phyloP scores from a whole-genome alignment of 2,113 vertebrate species.

The Pygathrix nemaeus region DNA sequence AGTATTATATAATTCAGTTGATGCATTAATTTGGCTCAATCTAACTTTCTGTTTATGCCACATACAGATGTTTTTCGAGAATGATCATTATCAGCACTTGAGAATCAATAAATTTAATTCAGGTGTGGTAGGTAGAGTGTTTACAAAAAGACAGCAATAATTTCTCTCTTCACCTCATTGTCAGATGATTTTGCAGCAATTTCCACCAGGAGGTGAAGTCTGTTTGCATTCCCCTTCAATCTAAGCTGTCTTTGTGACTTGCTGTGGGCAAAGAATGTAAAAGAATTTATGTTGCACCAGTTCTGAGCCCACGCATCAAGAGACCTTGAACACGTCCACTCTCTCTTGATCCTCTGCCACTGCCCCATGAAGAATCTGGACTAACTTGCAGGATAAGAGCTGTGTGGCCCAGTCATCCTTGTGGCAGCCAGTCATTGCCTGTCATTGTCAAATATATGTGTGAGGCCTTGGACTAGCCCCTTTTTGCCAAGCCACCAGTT shows the following conservation, averaged over 20 bases:
- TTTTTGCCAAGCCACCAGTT: neutral
- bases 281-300: neutral
- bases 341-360: neutral
- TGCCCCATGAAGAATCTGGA: neutral
- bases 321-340: neutral
- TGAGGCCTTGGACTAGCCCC: neutral
- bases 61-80: neutral
- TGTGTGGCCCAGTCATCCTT: neutral
- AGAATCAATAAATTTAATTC: constrained; percentile 22
- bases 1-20: neutral
- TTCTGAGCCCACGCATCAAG: neutral
- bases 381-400: neutral
- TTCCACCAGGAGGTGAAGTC: neutral
- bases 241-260: neutral
- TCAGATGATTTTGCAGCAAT: neutral
- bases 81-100: neutral
- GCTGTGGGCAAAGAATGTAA: neutral
- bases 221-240: neutral
- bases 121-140: neutral
- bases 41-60: constrained; percentile 23
- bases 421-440: neutral
- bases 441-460: neutral
- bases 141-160: neutral
- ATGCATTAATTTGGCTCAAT: constrained; percentile 14
- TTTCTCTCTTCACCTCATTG: neutral